Evolutionary conservation across 2,888 invertebrate genomes (phyloP), one percentile per base, ranked within the genome.

Genomic region (Tenthredo notha): DNA sequence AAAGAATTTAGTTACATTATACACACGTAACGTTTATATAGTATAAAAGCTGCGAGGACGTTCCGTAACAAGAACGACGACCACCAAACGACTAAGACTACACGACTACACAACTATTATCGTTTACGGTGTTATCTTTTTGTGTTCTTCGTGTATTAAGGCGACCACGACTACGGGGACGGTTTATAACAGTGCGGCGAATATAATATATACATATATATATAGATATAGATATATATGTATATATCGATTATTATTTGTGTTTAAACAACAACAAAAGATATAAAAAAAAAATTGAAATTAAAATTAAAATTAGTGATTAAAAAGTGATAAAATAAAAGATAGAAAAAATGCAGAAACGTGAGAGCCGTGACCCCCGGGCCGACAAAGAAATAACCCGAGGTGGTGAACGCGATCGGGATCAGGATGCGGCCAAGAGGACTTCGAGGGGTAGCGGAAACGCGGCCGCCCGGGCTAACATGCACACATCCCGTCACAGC

Each of bases 401-500:
- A 50, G 89, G 89, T 87, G 87, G 88, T 61, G 92, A 92, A 65
- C 92, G 94, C 86, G 94, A 94, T 85, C 93, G 89, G 92, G 94
- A 90, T 91, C 94, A 92, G 95, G 96, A 94, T 95, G 95, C 93
- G 95, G 94, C 92, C 88, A 94, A 93, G 90, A 90, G 93, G 88
- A 88, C 91, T 88, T 91, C 93, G 84, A 95, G 95, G 92, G 94
- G 94, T 90, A 94, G 94, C 92, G 94, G 94, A 90, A 94, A 95
- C 92, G 95, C 95, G 92, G 94, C 95, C 94, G 95, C 95, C 95
- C 94, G 95, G 94, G 93, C 94, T 93, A 94, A 95, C 91, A 96
- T 97, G 95, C 97, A 97, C 95, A 95, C 96, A 93, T 96, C 97
- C 92, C 95, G 97, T 94, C 97, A 97, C 94, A 97, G 97, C 92